A percentile compares a stretch with the other conserved stretches of the same genome.
Conservation (phyloP, 2,888 invertebrate species). For the Lasioglossum zephyrum region DNA sequence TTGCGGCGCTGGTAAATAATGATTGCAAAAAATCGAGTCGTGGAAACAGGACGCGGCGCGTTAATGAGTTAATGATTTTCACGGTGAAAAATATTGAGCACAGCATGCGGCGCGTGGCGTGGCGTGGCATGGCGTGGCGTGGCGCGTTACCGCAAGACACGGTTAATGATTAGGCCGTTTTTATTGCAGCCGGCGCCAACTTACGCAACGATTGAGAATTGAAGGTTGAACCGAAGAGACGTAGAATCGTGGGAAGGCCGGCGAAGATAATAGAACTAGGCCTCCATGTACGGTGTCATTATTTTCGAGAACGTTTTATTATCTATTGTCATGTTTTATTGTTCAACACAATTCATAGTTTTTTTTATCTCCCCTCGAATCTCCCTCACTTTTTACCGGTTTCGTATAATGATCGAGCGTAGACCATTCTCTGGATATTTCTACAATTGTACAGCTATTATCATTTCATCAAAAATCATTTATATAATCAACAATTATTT, state of each 20-base stretch:
- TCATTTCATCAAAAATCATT: neutral
- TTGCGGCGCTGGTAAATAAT: neutral
- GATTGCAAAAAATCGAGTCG: neutral
- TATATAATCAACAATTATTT: neutral
- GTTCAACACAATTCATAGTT: neutral
- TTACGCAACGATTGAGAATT: slow-evolving; percentile 33
- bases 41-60: neutral
- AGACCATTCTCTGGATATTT: neutral
- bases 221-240: slow-evolving; percentile 2
- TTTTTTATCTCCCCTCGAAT: neutral
- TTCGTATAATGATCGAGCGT: neutral
- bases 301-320: neutral
- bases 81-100: neutral
- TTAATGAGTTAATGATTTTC: slow-evolving; percentile 5
- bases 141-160: neutral
- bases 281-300: slow-evolving; percentile 1
- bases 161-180: slow-evolving; percentile 11
- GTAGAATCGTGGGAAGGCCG: slow-evolving; percentile 7
- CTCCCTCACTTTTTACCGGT: neutral
- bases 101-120: neutral
- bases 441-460: neutral
- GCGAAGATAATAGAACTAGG: slow-evolving; percentile 7
- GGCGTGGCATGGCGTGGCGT: neutral
- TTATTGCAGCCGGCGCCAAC: slow-evolving; percentile 19
- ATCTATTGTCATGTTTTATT: neutral